These are phyloP conservation scores for Hyaena hyaena DNA, from an alignment of 2,113 vertebrate species.

Conservation along the genomic window DNA sequence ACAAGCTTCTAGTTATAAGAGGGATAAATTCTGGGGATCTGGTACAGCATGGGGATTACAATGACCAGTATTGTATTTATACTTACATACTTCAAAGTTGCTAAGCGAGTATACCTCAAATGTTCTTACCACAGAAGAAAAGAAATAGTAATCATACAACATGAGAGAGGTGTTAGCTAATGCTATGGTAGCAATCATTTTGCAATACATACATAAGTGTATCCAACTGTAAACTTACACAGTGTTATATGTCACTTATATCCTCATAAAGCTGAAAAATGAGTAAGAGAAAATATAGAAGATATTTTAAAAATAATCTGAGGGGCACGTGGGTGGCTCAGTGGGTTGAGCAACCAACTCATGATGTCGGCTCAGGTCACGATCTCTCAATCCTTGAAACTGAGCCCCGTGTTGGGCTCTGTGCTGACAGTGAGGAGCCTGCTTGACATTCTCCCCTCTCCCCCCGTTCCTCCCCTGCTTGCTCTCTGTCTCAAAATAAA, in stretches of 20 bases:
- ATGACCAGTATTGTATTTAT: background rate
- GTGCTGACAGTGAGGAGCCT: accelerated
- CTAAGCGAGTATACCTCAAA: background rate
- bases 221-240: background rate
- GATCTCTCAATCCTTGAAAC: background rate
- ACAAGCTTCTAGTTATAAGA: background rate
- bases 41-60: background rate
- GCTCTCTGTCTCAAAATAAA: background rate
- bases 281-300: background rate
- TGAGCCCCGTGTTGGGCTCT: background rate
- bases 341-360: background rate
- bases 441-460: background rate
- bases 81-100: background rate
- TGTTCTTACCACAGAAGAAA: background rate
- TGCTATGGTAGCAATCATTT: background rate
- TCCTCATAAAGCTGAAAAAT: background rate
- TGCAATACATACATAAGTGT: background rate
- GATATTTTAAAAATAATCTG: background rate
- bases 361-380: background rate
- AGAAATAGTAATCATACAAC: background rate
- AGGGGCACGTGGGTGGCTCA: background rate
- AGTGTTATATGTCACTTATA: background rate
- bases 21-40: background rate
- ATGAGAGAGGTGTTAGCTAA: background rate
- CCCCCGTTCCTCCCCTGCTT: background rate